Evolutionary conservation across 2,113 vertebrate species (phyloP).

Genomic region (Sceloporus tristichus): DNA sequence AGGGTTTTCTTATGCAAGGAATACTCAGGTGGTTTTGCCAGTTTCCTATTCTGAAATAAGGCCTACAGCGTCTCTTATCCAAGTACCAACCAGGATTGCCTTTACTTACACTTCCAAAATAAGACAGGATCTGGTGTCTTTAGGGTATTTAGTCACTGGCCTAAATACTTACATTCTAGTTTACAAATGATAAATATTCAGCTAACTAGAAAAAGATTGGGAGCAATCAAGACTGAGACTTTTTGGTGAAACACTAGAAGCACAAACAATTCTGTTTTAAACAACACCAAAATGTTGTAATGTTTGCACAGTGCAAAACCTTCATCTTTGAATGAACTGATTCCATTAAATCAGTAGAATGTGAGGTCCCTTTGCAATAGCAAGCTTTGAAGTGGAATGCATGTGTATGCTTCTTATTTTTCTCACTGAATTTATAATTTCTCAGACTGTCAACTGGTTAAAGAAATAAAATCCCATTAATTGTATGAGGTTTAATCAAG

Average conservation of each 20-base stretch:
- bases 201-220: constrained; percentile 30
- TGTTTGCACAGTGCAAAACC: not conserved
- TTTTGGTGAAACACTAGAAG: constrained; percentile 9
- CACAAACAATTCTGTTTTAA: constrained; percentile 5
- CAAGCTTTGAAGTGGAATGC: not conserved
- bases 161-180: constrained; percentile 44
- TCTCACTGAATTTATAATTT: not conserved
- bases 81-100: no score
- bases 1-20: no score
- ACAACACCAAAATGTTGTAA: not conserved
- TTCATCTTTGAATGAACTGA: not conserved
- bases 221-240: not conserved
- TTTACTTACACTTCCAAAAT: no score
- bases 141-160: not conserved
- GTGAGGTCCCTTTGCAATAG: not conserved
- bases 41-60: no score
- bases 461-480: not conserved
- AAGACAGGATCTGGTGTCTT: no score
- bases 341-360: not conserved
- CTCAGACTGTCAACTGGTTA: not conserved
- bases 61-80: no score
- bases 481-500: not conserved
- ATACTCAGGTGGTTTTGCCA: no score
- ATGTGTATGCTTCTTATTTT: not conserved
- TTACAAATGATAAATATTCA: constrained; percentile 10